Base-by-base conservation (phyloP, 2,888 invertebrate species). In the Laspeyria flexula region DNA sequence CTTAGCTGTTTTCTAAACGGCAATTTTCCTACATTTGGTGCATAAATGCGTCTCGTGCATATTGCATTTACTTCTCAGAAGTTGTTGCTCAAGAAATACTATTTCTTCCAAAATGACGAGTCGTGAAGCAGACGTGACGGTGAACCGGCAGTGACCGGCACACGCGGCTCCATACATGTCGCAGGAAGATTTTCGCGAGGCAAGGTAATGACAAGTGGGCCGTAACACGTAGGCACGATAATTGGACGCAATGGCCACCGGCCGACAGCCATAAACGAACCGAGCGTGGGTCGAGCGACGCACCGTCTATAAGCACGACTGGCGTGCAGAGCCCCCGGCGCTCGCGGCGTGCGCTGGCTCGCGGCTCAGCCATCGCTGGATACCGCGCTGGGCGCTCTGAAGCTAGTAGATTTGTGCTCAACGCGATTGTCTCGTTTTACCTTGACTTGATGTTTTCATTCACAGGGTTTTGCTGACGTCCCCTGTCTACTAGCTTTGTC, bases 171-270 rank as follows among this genome's bases (percentile, higher is more conserved):
- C 79, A 75, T 77, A 77, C 74, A 77, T 73, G 80, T 77, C 79
- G 74, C 77, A 79, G 82, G 83, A 83, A 83, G 82, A 86, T 88
- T 88, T 87, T 86, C 80, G 88, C 88, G 77, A 81, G 71, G 77
- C 76, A 75, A 77, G 77, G 80, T 85, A 86, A 83, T 81, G 85
- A 85, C 84, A 86, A 89, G 90, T 88, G 89, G 90, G 89, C 80
- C 73, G 86, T 77, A 73, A 79, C 86, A 88, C 81, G 90, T 89
- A 89, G 90, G 88, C 90, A 90, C 82, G 88, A 81, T 90, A 90
- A 91, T 91, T 91, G 90, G 83, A 72, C 85, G 75, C 84, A 85
- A 85, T 88, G 89, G 85, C 85, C 89, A 86, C 82, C 81, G 83
- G 73, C 78, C 83, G 80, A 70, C 82, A 79, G 75, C 90, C 86